Evolutionary conservation across 2,888 invertebrate genomes (phyloP).

Genomic region (Epinotia bilunana): DNA sequence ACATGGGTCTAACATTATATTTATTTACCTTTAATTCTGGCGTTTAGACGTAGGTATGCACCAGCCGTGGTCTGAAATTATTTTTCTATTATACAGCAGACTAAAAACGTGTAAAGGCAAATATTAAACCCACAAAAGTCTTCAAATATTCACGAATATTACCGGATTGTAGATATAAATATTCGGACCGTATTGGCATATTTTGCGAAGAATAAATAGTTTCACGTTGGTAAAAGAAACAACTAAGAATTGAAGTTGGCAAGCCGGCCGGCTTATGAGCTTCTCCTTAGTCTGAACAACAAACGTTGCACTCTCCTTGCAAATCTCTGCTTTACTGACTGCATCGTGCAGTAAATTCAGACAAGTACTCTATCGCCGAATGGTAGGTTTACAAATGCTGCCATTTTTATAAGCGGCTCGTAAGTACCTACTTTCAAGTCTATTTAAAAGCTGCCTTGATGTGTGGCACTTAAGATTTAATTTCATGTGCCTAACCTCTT

Average conservation of each 20-base stretch:
- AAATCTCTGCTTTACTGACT: constrained; percentile 19
- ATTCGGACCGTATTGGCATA: constrained; percentile 21
- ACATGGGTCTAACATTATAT: too few species aligned
- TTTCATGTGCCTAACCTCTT: too few species aligned
- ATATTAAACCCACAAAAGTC: neutral
- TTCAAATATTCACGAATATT: neutral
- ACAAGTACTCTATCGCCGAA: neutral
- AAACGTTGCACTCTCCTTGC: constrained; percentile 30
- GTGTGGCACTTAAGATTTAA: neutral
- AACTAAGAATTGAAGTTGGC: constrained; percentile 37
- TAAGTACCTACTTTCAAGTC: neutral
- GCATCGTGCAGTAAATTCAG: constrained; percentile 23
- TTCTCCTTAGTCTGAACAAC: constrained; percentile 28
- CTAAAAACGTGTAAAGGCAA: neutral
- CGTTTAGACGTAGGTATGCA: too few species aligned
- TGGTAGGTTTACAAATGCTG: neutral
- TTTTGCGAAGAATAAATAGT: constrained; percentile 29
- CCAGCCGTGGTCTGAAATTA: too few species aligned
- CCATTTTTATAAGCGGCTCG: neutral
- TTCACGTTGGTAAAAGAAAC: constrained; percentile 28
- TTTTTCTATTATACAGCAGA: neutral
- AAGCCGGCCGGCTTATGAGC: constrained; percentile 38
- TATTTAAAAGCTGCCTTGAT: neutral
- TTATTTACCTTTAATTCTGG: too few species aligned
- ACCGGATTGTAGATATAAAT: constrained; percentile 12